Percentiles rank a stretch among this genome's conserved stretches.
Conservation (phyloP, 2,797 vertebrate genomes). For the Pseudocheirus occidentalis region DNA sequence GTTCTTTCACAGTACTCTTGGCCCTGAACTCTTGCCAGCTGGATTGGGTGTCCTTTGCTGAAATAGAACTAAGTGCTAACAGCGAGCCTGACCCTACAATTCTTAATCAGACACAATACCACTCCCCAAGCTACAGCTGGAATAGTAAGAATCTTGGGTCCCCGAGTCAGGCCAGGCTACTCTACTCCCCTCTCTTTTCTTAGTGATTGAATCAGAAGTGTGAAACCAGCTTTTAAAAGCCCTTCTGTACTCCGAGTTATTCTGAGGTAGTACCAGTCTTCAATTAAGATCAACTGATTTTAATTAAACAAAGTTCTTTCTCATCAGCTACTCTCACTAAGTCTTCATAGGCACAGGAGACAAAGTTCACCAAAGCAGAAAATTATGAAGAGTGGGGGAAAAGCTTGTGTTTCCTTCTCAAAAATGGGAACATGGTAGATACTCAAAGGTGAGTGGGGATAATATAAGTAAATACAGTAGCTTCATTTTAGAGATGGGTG, state of each 20-base stretch:
- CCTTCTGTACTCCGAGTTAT: background rate
- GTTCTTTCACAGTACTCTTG: constrained; percentile 2
- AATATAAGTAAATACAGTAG: background rate
- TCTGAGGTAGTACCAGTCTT: background rate
- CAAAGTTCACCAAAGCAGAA: background rate
- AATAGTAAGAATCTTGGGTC: background rate
- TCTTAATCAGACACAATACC: background rate
- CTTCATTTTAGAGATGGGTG: background rate
- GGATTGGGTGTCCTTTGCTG: constrained; percentile 13
- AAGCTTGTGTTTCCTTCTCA: background rate
- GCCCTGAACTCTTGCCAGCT: background rate
- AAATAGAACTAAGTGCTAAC: background rate
- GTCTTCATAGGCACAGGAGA: background rate
- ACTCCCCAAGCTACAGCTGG: background rate
- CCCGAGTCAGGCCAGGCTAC: background rate
- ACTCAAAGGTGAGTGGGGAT: background rate
- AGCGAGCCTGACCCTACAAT: background rate
- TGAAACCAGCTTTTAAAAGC: background rate
- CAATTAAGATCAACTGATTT: background rate
- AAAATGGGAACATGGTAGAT: background rate
- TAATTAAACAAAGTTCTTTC: constrained; percentile 6
- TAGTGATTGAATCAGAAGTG: constrained; percentile 19
- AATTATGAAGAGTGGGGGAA: background rate
- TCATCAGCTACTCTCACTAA: background rate
- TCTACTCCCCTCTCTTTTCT: background rate